Evolutionary conservation across 2,113 vertebrate genomes (phyloP), one percentile per base, ranked within the genome.

Genomic region (Okapia johnstoni): DNA sequence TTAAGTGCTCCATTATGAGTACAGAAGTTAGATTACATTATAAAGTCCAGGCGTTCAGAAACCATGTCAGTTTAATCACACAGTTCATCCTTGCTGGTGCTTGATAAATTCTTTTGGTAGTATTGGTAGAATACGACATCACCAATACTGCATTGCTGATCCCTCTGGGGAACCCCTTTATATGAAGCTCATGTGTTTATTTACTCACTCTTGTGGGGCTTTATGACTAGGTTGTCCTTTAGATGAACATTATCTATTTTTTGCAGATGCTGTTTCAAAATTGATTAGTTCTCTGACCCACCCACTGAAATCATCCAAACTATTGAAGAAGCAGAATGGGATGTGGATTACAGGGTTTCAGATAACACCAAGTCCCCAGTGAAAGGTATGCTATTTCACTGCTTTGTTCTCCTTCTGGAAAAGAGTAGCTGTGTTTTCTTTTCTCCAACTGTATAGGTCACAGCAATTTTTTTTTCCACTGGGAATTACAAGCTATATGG

Each of bases 331-430:
- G 97, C 52, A 97, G 97, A 98, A 98, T 97, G 96, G 98, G 97
- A 97, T 98, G 98, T 98, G 98, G 98, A 98, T 98, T 98, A 98
- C 73, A 98, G 98, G 97, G 97, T 98, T 99, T 98, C 98, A 98
- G 98, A 98, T 98, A 98, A 97, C 98, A 96, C 96, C 96, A 97
- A 97, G 92, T 97, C 87, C 97, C 80, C 95, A 79, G 94, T 98
- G 98, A 98, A 98, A 99, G 98, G 97, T 98, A 97, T 98, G 94
- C 97, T 98, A 98, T 98, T 99, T 98, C 97, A 98, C 90, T 90
- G 97, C 97, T 98, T 98, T 98, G 97, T 98, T 98, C 98, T 98
- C 97, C 94, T 98, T 98, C 98, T 97, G 97, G 98, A 98, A 98
- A 98, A 98, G 91, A 96, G 87, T 97, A 98, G 95, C 97, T 98